Evolutionary conservation across 2,888 invertebrate genomes (phyloP).

Genomic region (Abrostola triplasia): DNA sequence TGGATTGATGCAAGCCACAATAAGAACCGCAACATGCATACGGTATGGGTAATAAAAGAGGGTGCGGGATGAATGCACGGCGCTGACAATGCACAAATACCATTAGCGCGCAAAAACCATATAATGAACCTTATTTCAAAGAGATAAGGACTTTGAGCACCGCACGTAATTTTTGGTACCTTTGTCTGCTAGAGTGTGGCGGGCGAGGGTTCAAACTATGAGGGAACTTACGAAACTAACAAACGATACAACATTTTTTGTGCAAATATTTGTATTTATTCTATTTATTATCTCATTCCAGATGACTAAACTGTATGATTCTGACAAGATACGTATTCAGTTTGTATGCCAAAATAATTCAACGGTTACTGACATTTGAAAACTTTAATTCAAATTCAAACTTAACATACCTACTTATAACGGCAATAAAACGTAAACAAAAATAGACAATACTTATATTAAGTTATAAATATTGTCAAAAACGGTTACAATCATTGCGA

Average conservation of each 20-base stretch:
- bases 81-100: constrained; percentile 67
- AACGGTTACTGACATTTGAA: not conserved
- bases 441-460: not conserved
- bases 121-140: constrained; percentile 67
- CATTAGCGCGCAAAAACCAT: constrained; percentile 39
- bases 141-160: constrained; percentile 57
- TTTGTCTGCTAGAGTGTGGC: constrained; percentile 79
- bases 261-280: constrained; percentile 75
- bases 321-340: not conserved
- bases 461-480: not conserved
- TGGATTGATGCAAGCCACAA: constrained; percentile 82
- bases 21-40: constrained; percentile 84
- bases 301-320: constrained; percentile 58
- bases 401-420: not conserved
- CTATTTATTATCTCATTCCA: constrained; percentile 73
- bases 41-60: constrained; percentile 83
- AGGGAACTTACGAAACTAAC: constrained; percentile 77
- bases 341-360: not conserved
- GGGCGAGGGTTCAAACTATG: constrained; percentile 77
- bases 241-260: constrained; percentile 70
- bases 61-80: constrained; percentile 83
- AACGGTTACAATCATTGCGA: constrained; percentile 15
- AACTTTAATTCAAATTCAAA: not conserved
- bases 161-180: constrained; percentile 62
- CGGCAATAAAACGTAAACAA: not conserved